A percentile compares a stretch with the other conserved stretches of the same genome.
These are phyloP conservation scores for Macrotis lagotis DNA, from an alignment of 2,113 vertebrate genomes.

Conservation along the genomic window DNA sequence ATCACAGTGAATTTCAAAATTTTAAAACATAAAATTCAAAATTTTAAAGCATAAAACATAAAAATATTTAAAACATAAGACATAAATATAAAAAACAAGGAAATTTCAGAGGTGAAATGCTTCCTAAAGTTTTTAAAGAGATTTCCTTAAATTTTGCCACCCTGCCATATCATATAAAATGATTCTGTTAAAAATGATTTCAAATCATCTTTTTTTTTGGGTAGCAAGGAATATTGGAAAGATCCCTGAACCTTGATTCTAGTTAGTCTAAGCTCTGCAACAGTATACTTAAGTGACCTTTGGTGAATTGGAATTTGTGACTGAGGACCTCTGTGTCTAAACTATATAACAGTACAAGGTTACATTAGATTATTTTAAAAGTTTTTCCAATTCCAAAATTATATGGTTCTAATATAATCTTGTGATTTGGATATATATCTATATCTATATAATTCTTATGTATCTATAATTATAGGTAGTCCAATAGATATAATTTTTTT, in stretches of 20 bases:
- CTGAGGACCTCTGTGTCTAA: constrained; percentile 14
- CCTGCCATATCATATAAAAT: not conserved
- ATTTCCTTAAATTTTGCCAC: not conserved
- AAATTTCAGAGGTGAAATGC: not conserved
- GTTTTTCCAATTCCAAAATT: constrained; percentile 8
- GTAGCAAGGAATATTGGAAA: not conserved
- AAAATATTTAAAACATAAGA: too few relatives aligned
- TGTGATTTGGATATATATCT: constrained; percentile 28
- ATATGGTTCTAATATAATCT: not conserved
- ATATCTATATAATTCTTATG: too few relatives aligned
- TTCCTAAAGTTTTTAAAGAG: not conserved
- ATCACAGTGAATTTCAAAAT: not conserved
- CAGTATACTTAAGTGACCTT: not conserved
- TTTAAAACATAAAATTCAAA: not conserved
- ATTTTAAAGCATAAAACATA: not conserved
- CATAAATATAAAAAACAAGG: not conserved
- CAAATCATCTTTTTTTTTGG: not conserved
- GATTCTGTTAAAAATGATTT: not conserved
- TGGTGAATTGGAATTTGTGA: not conserved
- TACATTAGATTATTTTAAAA: not conserved
- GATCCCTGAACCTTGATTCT: not conserved
- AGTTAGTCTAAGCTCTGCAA: not conserved
- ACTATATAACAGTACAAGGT: constrained; percentile 25
- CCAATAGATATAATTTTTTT: not conserved
- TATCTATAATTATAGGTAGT: not conserved